Conservation (phyloP, 2,888 invertebrate genomes). For the Cephus runcator region DNA sequence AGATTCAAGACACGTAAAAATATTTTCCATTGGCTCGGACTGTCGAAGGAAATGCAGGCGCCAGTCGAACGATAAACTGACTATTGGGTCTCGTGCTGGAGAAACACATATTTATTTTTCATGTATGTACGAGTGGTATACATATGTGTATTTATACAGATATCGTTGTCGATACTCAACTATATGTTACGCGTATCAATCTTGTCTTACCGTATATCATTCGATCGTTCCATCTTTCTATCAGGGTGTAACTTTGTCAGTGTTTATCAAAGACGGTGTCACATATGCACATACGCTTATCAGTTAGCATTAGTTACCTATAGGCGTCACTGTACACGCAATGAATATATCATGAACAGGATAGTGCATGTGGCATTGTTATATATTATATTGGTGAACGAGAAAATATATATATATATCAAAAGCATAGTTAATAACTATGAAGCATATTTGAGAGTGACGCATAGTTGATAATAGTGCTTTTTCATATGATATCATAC, state of each 20-base stretch:
- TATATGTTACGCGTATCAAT: neutral
- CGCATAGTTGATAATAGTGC: neutral
- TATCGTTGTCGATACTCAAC: neutral
- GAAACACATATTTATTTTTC: neutral
- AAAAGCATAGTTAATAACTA: neutral
- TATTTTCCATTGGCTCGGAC: neutral
- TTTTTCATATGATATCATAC: neutral
- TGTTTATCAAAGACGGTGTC: neutral
- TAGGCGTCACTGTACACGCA: neutral
- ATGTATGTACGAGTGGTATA: neutral
- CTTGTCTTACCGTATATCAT: neutral
- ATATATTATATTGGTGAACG: neutral
- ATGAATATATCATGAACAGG: neutral
- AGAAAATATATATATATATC: neutral
- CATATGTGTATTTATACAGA: neutral
- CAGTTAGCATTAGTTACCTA: neutral
- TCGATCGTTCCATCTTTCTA: neutral
- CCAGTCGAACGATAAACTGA: neutral
- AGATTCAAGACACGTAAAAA: neutral
- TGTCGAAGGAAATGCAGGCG: neutral
- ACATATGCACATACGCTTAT: neutral
- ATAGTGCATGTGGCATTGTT: neutral
- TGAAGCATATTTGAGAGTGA: neutral
- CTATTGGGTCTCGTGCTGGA: neutral
- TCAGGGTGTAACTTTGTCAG: neutral